Conservation (phyloP, 2,113 vertebrate genomes). For the chimpanzee (Pan troglodytes) region NHGRI_mPanTro3-v2.1_pri NC_072412.2:57058501-57059000, state of each 20-base stretch:
- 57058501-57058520: background rate
- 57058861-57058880: background rate
- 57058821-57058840: background rate
- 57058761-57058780: background rate
- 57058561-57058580: background rate
- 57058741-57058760: background rate
- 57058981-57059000: background rate
- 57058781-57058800: background rate
- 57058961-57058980: background rate
- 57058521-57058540: slow-evolving; percentile 19
- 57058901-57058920: background rate
- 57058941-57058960: background rate
- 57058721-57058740: slow-evolving; percentile 42
- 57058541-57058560: slow-evolving; percentile 33
- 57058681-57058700: slow-evolving; percentile 18
- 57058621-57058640: slow-evolving; percentile 4
- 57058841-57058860: background rate
- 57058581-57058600: background rate
- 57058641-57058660: background rate
- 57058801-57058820: background rate
- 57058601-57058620: slow-evolving; percentile 40
- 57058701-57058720: background rate
- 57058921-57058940: background rate
- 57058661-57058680: slow-evolving; percentile 7
- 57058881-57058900: background rate